These are phyloP conservation scores for Perodicticus potto DNA, from an alignment of 2,797 vertebrate genomes.

Conservation along the genomic window DNA sequence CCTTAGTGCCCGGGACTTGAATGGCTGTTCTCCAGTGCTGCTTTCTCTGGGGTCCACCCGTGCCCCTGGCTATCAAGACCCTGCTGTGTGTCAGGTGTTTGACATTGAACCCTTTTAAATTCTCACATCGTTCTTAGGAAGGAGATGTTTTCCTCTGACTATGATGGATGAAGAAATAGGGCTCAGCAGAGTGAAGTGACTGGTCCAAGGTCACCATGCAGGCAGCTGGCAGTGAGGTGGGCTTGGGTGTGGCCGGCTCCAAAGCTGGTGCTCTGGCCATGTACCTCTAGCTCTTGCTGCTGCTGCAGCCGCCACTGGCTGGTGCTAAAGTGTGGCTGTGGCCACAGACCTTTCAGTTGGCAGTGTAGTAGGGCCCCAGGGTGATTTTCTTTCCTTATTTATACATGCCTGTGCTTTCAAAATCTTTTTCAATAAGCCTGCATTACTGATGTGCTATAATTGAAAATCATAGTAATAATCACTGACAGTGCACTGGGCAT, in stretches of 20 bases:
- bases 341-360: background rate
- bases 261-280: background rate
- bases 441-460: background rate
- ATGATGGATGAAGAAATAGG: background rate
- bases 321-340: background rate
- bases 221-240: background rate
- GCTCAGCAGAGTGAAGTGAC: background rate
- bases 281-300: fast-evolving
- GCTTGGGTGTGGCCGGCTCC: background rate
- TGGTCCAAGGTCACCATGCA: background rate
- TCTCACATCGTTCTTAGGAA: background rate
- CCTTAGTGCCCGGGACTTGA: fast-evolving
- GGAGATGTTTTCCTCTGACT: background rate
- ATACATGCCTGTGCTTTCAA: background rate
- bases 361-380: fast-evolving
- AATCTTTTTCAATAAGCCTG: background rate
- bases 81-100: background rate
- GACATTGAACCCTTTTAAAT: background rate
- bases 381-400: background rate
- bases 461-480: background rate
- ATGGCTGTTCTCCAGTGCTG: background rate
- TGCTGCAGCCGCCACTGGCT: background rate
- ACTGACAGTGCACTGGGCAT: background rate
- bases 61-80: background rate
- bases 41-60: fast-evolving